Evolutionary conservation across 2,797 vertebrate genomes (phyloP).

Genomic region (Peromyscus eremicus): DNA sequence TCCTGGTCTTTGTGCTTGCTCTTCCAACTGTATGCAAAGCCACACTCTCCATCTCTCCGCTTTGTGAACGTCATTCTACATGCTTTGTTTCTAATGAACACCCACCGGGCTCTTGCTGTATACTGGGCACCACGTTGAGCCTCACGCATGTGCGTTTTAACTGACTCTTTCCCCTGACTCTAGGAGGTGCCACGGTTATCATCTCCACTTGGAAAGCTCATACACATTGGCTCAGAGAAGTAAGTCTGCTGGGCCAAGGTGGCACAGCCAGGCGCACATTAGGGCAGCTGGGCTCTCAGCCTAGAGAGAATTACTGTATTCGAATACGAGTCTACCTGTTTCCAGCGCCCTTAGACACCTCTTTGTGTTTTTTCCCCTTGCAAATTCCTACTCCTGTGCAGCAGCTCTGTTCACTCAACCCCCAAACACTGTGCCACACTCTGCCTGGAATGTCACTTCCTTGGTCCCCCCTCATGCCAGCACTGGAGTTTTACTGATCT

Average conservation of each 20-base stretch:
- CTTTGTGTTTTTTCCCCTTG: not conserved
- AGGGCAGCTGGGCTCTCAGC: not conserved
- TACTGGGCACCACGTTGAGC: not conserved
- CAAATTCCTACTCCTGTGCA: not conserved
- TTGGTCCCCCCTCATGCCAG: not conserved
- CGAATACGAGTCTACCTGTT: not conserved
- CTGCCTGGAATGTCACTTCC: not conserved
- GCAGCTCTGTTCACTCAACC: not conserved
- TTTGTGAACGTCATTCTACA: not conserved
- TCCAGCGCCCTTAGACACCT: not conserved
- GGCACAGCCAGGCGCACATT: not conserved
- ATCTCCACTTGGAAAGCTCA: not conserved
- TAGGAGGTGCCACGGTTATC: not conserved
- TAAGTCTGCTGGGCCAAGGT: not conserved
- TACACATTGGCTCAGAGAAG: conserved; percentile 23
- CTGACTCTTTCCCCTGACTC: not conserved
- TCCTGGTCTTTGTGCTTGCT: not conserved
- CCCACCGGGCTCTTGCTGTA: not conserved
- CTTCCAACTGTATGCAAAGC: not conserved
- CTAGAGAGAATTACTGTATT: not conserved
- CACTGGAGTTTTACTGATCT: not conserved
- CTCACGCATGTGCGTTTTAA: not conserved
- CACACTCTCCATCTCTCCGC: not conserved
- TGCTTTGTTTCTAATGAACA: conserved; percentile 35
- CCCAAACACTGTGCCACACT: not conserved